Evolutionary conservation across 92 coral and sea anemone genomes (phyloP).

Genomic region (Phymanthus crucifer): DNA sequence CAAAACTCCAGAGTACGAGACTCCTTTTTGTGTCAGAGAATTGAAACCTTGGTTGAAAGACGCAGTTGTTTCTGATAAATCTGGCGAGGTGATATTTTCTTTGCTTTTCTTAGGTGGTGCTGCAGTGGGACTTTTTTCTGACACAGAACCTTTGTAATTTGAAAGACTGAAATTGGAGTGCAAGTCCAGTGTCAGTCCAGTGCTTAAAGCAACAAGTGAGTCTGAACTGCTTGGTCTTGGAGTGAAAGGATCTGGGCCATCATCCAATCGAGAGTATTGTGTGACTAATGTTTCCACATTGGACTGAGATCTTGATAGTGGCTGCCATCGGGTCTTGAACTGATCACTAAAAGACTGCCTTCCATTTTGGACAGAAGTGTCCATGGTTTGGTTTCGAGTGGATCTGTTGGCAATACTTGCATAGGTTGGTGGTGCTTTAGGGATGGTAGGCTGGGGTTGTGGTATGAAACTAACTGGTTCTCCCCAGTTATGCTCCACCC

Average conservation of each 20-base stretch:
- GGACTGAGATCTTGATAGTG: conserved; percentile 54
- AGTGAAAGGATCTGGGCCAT: neutral
- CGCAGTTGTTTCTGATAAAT: neutral
- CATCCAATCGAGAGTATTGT: conserved; percentile 19
- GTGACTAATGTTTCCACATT: conserved; percentile 36
- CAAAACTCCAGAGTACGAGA: neutral
- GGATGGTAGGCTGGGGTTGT: conserved; percentile 33
- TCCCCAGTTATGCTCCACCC: conserved; percentile 71
- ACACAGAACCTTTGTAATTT: conserved; percentile 10
- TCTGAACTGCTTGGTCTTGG: conserved; percentile 43
- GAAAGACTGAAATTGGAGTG: conserved; percentile 1
- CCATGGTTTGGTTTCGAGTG: conserved; percentile 37
- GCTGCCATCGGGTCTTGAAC: conserved; percentile 19
- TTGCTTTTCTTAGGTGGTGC: conserved; percentile 45
- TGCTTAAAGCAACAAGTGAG: conserved; percentile 22
- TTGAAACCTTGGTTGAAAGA: neutral
- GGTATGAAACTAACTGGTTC: conserved; percentile 28
- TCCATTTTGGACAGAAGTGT: conserved; percentile 14
- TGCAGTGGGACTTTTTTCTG: conserved; percentile 33
- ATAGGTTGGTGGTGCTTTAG: conserved; percentile 74
- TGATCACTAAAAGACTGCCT: neutral
- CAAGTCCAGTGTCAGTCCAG: conserved; percentile 31
- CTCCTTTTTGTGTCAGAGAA: neutral
- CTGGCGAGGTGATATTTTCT: conserved; percentile 10
- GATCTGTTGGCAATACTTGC: conserved; percentile 90